Base-by-base conservation (phyloP, 2,888 invertebrate genomes). In the Epirrhoe alternata region DNA sequence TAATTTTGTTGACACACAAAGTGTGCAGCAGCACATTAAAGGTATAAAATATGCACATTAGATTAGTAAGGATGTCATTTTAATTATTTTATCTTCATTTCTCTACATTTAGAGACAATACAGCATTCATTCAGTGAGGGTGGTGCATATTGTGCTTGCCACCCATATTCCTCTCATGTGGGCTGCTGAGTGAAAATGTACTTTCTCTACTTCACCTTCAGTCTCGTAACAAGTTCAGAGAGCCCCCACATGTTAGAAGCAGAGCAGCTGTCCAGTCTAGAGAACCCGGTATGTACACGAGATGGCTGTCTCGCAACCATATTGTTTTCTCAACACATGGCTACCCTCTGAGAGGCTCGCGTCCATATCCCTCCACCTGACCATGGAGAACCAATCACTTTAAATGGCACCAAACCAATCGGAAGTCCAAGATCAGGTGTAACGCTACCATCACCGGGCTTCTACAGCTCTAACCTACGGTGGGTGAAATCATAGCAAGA, bases 251-350 rank as follows among this genome's bases (percentile, higher is more conserved):
- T 86, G 79, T 72, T 79, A 87, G 88, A 82, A 86, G 84, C 81
- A 70, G 68, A 64, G 63, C 57, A 57, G 45, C 80, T 82, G 81
- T 82, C 83, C 87, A 89, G 90, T 90, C 88, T 87, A 88, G 91
- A 92, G 92, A 91, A 91, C 82, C 79, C 84, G 72, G 77, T 88
- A 92, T 88, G 89, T 77, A 79, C 83, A 87, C 84, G 84, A 92
- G 84, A 81, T 74, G 12, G 63, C 16, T 55, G 51, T 80, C 80
- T 88, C 86, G 79, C 83, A 84, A 82, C 74, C 90, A 91, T 88
- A 91, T 85, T 79, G 84, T 76, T 78, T 88, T 90, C 93, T 90
- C 92, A 85, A 82, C 77, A 79, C 77, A 78, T 74, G 72, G 77
- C 84, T 87, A 85, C 83, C 79, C 89, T 88, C 86, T 74, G 82